Evolutionary conservation across 2,888 invertebrate genomes (phyloP).

Genomic region (Phortica okadai): DNA sequence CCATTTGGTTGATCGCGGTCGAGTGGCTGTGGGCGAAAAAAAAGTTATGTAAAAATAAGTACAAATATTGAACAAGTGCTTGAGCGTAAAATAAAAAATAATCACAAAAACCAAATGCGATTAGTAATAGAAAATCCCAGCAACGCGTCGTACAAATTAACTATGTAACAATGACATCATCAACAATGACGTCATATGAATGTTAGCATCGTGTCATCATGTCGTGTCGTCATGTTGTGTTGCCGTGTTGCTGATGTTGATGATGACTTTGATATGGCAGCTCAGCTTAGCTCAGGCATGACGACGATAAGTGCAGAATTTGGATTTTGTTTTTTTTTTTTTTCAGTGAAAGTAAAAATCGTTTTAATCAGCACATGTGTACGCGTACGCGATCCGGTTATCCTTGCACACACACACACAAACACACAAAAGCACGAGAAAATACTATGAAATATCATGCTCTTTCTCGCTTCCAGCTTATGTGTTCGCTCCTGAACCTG

Average conservation of each 20-base stretch:
- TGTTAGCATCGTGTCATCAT: neutral
- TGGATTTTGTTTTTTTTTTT: neutral
- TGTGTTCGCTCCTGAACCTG: neutral
- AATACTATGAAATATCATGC: neutral
- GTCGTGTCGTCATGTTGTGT: slow-evolving; percentile 11
- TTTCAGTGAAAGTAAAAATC: slow-evolving; percentile 28
- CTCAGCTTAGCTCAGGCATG: neutral
- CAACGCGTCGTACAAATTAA: neutral
- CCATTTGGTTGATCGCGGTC: slow-evolving; percentile 98
- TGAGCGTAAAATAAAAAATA: slow-evolving; percentile 42
- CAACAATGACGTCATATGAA: neutral
- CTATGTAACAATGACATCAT: neutral
- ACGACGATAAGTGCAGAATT: neutral
- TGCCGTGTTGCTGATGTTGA: slow-evolving; percentile 56
- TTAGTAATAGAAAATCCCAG: slow-evolving; percentile 50
- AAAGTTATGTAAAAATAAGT: slow-evolving; percentile 35
- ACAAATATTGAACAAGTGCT: neutral
- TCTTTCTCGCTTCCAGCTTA: too few species aligned
- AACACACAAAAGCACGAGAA: neutral
- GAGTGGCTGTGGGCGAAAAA: slow-evolving; percentile 82
- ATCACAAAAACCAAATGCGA: slow-evolving; percentile 58
- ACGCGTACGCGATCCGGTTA: neutral
- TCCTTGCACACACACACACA: neutral
- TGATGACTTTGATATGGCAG: slow-evolving; percentile 65
- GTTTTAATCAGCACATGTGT: slow-evolving; percentile 65